Evolutionary conservation across 2,113 vertebrate genomes (phyloP).

Genomic region (Glareola pratincola): DNA sequence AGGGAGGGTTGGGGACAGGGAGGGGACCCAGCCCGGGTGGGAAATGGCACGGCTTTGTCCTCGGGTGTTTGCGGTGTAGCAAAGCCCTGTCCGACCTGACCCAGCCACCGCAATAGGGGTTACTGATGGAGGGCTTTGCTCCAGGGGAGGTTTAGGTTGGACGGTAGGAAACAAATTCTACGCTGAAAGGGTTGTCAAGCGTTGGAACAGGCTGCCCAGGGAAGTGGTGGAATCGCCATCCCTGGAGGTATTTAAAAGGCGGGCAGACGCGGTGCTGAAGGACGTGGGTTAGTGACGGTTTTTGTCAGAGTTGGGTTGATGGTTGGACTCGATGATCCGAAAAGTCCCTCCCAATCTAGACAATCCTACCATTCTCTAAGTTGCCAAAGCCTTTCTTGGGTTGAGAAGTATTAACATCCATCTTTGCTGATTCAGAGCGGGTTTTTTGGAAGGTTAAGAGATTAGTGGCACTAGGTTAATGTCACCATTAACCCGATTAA

Average conservation of each 20-base stretch:
- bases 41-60: neutral
- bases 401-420: neutral
- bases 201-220: neutral
- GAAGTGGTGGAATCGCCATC: neutral
- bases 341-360: neutral
- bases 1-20: neutral
- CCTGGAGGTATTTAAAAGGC: neutral
- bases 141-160: neutral
- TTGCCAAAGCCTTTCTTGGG: neutral
- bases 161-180: neutral
- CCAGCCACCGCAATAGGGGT: neutral
- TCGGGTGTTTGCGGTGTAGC: accelerated
- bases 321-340: neutral
- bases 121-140: neutral
- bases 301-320: neutral
- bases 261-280: neutral
- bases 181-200: neutral
- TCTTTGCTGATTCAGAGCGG: neutral
- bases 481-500: neutral
- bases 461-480: neutral
- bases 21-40: neutral
- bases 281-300: neutral
- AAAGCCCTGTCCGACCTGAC: neutral
- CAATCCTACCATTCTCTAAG: neutral
- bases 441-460: neutral